These are phyloP conservation scores for Phataginus tetradactyla DNA, from an alignment of 2,797 vertebrate species.

Conservation along the genomic window DNA sequence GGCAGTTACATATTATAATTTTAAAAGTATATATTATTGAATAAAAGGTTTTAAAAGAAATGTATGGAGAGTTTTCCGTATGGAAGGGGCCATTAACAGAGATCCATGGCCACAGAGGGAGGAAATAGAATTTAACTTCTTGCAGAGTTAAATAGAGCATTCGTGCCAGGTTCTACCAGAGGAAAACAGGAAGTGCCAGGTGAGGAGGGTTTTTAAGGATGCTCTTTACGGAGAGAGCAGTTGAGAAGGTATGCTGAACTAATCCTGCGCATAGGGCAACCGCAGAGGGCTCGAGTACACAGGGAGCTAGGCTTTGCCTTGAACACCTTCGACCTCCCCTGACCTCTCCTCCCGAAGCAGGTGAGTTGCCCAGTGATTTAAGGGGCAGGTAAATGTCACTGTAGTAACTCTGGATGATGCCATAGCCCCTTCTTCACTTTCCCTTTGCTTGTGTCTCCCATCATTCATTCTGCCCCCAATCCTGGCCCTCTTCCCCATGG, in stretches of 20 bases:
- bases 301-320: not conserved
- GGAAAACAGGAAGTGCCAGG: not conserved
- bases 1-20: constrained; percentile 83
- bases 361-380: not conserved
- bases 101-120: not conserved
- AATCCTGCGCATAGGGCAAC: not conserved
- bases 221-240: not conserved
- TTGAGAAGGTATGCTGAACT: not conserved
- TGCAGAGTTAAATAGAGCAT: not conserved
- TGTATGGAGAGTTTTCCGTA: constrained; percentile 78
- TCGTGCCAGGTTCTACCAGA: not conserved
- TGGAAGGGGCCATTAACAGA: constrained; percentile 54
- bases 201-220: not conserved
- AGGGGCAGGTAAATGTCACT: not conserved
- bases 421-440: not conserved
- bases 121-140: not conserved
- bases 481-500: not conserved
- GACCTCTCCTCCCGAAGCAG: not conserved
- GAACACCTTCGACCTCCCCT: no score
- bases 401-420: not conserved
- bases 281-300: not conserved
- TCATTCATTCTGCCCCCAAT: not conserved
- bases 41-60: constrained; percentile 88
- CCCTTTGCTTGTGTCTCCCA: not conserved
- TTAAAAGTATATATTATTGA: constrained; percentile 88